Evolutionary conservation across 2,888 invertebrate species (phyloP).

Genomic region (Trichopria drosophilae): DNA sequence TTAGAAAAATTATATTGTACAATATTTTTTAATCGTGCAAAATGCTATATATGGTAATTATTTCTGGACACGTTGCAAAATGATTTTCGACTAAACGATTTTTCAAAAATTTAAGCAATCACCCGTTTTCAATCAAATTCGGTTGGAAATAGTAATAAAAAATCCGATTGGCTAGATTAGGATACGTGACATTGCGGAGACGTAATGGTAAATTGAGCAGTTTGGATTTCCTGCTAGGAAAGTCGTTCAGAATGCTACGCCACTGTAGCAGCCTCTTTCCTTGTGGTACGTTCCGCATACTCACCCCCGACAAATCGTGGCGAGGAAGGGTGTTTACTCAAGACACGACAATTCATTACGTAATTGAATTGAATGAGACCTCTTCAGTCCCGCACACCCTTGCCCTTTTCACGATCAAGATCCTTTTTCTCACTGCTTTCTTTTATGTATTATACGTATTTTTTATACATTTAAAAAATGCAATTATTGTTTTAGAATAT

Average conservation of each 20-base stretch:
- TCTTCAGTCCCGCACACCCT: conserved; percentile 37
- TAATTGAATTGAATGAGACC: conserved; percentile 58
- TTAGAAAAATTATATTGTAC: not conserved
- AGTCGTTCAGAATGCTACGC: too few relatives aligned
- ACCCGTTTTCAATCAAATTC: too few relatives aligned
- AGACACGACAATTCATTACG: conserved; percentile 60
- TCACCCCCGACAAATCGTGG: conserved; percentile 45
- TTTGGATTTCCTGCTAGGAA: too few relatives aligned
- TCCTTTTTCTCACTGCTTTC: conserved; percentile 6
- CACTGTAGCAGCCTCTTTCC: conserved; percentile 10
- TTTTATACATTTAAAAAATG: not conserved
- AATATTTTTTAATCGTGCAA: not conserved
- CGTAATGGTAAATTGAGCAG: too few relatives aligned
- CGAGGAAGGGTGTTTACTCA: conserved; percentile 57
- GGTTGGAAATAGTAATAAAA: too few relatives aligned
- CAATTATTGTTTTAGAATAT: not conserved
- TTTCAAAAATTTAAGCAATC: too few relatives aligned
- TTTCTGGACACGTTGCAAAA: not conserved
- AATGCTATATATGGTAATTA: not conserved
- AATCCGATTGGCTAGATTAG: too few relatives aligned
- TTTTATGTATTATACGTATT: not conserved
- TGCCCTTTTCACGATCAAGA: conserved; percentile 9
- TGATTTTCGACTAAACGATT: too few relatives aligned
- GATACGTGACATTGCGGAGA: too few relatives aligned
- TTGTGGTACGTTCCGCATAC: conserved; percentile 14